A percentile compares a stretch with the other conserved stretches of the same genome.
Conservation (phyloP, 2,797 vertebrate genomes). For the Melanotaenia trifasciata region DNA sequence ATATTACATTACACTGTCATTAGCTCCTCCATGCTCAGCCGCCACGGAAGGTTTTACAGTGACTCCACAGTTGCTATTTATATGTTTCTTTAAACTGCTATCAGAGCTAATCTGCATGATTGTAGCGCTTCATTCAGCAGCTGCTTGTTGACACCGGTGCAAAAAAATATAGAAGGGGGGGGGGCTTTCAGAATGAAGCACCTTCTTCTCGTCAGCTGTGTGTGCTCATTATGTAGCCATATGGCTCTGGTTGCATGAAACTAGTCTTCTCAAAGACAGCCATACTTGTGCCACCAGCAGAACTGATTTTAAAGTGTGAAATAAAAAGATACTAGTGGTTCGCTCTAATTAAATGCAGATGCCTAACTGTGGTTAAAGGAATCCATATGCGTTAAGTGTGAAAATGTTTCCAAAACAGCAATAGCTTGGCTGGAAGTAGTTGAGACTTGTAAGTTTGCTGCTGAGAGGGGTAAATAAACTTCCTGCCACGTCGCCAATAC, state of each 20-base stretch:
- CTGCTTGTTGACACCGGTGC: conserved; percentile 11
- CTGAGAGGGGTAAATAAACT: neutral
- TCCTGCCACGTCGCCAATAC: conserved; percentile 15
- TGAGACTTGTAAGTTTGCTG: conserved; percentile 19
- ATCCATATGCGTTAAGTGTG: neutral
- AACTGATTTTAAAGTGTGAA: conserved; percentile 10
- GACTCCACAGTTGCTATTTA: conserved; percentile 54
- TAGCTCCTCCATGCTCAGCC: conserved; percentile 45
- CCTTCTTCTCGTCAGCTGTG: conserved; percentile 7
- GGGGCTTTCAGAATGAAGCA: conserved; percentile 15
- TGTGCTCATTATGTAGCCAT: conserved; percentile 3
- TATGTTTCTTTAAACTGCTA: conserved; percentile 35
- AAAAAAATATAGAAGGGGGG: neutral
- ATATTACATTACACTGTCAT: conserved; percentile 67
- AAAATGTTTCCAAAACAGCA: conserved; percentile 5
- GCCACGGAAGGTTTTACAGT: conserved; percentile 30
- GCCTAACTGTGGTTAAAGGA: neutral
- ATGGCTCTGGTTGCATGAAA: neutral
- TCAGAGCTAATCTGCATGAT: conserved; percentile 21
- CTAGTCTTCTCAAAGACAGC: neutral
- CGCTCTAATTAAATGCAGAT: neutral
- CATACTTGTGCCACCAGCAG: neutral
- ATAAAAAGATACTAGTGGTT: neutral
- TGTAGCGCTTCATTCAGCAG: conserved; percentile 33
- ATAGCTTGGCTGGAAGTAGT: conserved; percentile 28